These are phyloP conservation scores for Alouatta palliata DNA, from an alignment of 2,113 vertebrate genomes.

Conservation along the genomic window DNA sequence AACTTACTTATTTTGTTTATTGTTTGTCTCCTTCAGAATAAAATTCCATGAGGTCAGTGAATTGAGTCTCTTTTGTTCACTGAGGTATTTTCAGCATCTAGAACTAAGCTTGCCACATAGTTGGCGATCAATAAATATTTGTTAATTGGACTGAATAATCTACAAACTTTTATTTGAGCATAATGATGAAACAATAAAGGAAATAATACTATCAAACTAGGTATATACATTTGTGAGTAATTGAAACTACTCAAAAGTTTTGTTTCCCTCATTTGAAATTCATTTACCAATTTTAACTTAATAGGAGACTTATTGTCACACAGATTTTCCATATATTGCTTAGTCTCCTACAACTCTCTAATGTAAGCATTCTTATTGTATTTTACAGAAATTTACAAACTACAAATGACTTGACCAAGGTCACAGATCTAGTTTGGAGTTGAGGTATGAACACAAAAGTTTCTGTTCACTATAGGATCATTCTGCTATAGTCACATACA, in stretches of 20 bases:
- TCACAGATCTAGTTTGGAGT: background rate
- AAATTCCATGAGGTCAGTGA: background rate
- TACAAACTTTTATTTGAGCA: background rate
- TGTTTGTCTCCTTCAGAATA: background rate
- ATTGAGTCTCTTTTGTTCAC: background rate
- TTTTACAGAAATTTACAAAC: constrained; percentile 4
- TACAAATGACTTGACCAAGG: background rate
- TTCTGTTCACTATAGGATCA: background rate
- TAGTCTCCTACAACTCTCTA: background rate
- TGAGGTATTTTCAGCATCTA: background rate
- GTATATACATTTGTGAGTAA: background rate
- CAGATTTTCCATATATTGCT: background rate
- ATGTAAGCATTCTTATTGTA: background rate
- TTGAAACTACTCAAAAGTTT: background rate
- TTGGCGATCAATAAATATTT: background rate
- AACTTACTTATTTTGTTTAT: background rate
- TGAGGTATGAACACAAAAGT: background rate
- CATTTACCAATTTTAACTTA: background rate
- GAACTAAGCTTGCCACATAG: background rate
- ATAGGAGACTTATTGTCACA: background rate
- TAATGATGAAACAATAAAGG: background rate
- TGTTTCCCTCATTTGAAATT: background rate
- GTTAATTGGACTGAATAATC: background rate
- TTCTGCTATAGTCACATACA: background rate
- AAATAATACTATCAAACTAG: background rate